A percentile compares a stretch with the other conserved stretches of the same genome.
Evolutionary conservation across 2,113 vertebrate genomes (phyloP).

Genomic region (Arvicanthis niloticus): DNA sequence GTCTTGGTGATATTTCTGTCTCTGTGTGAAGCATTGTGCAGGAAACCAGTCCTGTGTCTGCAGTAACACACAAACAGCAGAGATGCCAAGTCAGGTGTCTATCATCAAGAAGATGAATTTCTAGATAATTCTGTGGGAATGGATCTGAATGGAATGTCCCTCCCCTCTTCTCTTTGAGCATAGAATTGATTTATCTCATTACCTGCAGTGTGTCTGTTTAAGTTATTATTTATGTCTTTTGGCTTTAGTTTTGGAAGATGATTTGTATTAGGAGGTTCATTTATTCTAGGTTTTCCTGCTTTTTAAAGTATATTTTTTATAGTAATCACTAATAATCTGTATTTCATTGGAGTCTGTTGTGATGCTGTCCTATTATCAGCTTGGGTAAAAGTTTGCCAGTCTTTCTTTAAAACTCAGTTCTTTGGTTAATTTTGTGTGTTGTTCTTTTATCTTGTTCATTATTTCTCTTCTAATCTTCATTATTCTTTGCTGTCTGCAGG

Average conservation of each 20-base stretch:
- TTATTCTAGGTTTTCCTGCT: neutral
- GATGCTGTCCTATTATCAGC: neutral
- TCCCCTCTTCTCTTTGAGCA: neutral
- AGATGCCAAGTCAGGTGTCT: neutral
- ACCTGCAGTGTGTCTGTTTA: neutral
- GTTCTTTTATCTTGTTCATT: neutral
- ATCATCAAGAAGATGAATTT: neutral
- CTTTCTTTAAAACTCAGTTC: neutral
- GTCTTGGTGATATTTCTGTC: neutral
- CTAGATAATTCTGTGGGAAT: neutral
- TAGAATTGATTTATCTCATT: neutral
- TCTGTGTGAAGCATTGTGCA: neutral
- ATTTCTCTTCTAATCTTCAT: neutral
- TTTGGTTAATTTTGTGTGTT: neutral
- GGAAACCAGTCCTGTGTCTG: neutral
- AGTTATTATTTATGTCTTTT: neutral
- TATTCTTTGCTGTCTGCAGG: neutral
- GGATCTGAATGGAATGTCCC: neutral
- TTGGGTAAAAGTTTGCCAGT: neutral
- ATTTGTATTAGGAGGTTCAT: neutral
- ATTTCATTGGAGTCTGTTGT: neutral
- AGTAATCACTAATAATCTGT: neutral
- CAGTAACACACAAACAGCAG: neutral
- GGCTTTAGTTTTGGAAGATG: neutral
- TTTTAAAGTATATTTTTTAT: neutral